Evolutionary conservation across 2,797 vertebrate genomes (phyloP).

Genomic region (Phyllotis vaccarum): DNA sequence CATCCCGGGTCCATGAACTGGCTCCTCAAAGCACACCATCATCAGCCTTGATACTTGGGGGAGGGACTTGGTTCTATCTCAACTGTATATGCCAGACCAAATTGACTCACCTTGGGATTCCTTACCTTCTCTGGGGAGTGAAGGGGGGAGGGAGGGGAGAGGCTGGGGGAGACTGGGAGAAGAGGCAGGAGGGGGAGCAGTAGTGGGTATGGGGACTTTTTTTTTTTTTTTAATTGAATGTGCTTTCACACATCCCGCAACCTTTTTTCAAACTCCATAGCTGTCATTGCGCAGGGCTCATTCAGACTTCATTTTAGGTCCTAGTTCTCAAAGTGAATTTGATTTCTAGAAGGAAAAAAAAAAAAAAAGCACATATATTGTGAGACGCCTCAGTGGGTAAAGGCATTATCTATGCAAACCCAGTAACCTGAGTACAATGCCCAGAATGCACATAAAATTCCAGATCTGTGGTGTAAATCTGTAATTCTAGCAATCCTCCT

Average conservation of each 20-base stretch:
- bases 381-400: not conserved
- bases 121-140: no score
- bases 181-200: no score
- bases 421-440: not conserved
- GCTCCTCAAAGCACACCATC: no score
- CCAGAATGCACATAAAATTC: not conserved
- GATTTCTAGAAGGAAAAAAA: constrained; percentile 43
- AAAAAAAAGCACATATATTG: not conserved
- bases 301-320: not conserved
- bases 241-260: not conserved
- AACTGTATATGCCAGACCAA: no score
- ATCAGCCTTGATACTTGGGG: no score
- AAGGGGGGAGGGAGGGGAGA: no score
- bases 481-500: not conserved
- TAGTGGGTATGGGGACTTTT: no score
- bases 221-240: no score
- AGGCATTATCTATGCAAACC: not conserved
- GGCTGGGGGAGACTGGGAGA: no score
- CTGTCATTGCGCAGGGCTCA: not conserved
- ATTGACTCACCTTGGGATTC: no score
- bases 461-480: not conserved
- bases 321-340: constrained; percentile 49
- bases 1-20: no score
- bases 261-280: not conserved
- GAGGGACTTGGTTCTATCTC: no score